Conservation (phyloP, 2,888 invertebrate genomes). For the Cheilosia soror region DNA sequence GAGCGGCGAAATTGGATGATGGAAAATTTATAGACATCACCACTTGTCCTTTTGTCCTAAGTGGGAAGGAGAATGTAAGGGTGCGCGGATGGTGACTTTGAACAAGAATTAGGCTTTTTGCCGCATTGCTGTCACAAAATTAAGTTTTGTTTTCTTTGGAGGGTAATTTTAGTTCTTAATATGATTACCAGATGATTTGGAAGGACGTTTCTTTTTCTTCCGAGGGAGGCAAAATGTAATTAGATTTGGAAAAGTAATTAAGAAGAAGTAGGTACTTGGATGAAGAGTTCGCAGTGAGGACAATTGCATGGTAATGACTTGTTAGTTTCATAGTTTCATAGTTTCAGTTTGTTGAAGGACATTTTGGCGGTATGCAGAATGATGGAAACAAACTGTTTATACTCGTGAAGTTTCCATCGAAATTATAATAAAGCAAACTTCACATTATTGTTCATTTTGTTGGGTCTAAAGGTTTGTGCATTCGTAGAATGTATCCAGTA, state of each 20-base stretch:
- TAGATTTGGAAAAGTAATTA: constrained; percentile 71
- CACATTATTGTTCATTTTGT: no score
- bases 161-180: constrained; percentile 66
- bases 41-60: constrained; percentile 59
- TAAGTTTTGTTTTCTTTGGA: constrained; percentile 68
- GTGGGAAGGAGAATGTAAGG: background rate
- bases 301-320: background rate
- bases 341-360: background rate
- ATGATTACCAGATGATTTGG: constrained; percentile 72
- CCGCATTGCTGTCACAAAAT: constrained; percentile 74
- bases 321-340: background rate
- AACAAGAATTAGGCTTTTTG: constrained; percentile 67
- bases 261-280: constrained; percentile 31
- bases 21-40: constrained; percentile 72
- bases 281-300: background rate
- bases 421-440: no score
- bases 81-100: background rate
- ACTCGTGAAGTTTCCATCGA: no score
- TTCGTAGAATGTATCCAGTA: no score
- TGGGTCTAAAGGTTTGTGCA: no score
- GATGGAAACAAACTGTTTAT: no score
- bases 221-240: constrained; percentile 48
- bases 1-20: constrained; percentile 72
- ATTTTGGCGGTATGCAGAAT: no score
- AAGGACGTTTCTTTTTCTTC: constrained; percentile 35